Evolutionary conservation across 2,888 invertebrate genomes (phyloP).

Genomic region (Lysandra coridon): DNA sequence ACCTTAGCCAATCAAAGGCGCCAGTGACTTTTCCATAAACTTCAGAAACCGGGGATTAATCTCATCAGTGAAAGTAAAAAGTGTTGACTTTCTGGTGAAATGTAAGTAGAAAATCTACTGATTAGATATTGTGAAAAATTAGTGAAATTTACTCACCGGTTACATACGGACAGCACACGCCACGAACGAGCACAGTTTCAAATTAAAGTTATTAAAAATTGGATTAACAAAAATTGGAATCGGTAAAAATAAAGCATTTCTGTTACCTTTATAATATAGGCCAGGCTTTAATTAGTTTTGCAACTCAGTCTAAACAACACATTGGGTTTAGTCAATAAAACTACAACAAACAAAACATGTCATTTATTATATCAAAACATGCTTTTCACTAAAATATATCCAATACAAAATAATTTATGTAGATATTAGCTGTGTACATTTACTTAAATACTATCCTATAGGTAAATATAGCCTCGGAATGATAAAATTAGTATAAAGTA

Average conservation of each 20-base stretch:
- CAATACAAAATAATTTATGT: conserved; percentile 48
- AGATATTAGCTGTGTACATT: conserved; percentile 51
- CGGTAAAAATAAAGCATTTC: neutral
- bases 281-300: conserved; percentile 34
- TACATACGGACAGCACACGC: neutral
- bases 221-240: neutral
- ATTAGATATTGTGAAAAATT: neutral
- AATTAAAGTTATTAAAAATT: neutral
- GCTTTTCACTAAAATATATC: conserved; percentile 58
- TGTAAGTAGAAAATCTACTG: neutral
- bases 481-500: conserved; percentile 39
- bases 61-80: too few species aligned
- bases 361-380: conserved; percentile 71
- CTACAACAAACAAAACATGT: conserved; percentile 76
- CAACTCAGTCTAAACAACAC: conserved; percentile 43
- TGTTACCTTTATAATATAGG: neutral
- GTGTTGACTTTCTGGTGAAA: neutral
- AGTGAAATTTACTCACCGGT: neutral
- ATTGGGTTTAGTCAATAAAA: conserved; percentile 74
- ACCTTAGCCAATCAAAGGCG: too few species aligned
- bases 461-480: conserved; percentile 45
- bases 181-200: neutral
- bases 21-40: neutral
- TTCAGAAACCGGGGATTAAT: too few species aligned
- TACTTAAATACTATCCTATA: conserved; percentile 47